Base-by-base conservation (phyloP, 2,113 vertebrate genomes). In the Gobius niger region DNA sequence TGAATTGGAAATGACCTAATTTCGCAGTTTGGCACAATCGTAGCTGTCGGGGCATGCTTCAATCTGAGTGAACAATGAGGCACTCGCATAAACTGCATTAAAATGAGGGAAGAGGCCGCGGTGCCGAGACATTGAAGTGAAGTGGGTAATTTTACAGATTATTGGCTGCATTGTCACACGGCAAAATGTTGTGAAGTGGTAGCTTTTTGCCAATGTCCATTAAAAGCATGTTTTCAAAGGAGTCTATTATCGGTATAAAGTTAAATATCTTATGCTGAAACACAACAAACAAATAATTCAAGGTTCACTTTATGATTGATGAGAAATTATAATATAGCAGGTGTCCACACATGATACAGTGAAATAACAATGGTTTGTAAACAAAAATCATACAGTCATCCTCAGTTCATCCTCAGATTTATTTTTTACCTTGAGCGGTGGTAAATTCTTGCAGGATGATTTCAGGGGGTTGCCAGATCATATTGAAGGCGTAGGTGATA, bases 1-100 rank as follows among this genome's bases (percentile, higher is more conserved):
- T 76, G 54, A 81, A 78, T 73, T 75, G 71, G 70, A 87, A 88
- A 76, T 89, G 82, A 86, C 87, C 81, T 70, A 81, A 59, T 79
- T 88, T 71, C 88, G 65, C 61, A 78, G 65, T 69, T 85, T 68
- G 67, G 67, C 72, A 82, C 59, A 67, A 75, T 75, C 9, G 62
- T 64, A 60, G 65, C 65, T 47, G 52, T 63, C 42, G 44, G 57
- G 54, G 52, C 50, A 54, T 0, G 0, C 24, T 67, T 64, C 0
- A 24, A 41, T 40, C 57, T 34, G 64, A 57, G 53, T 24, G 51
- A 34, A 69, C n/a, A 8, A 7, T 1, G 18, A 41, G 52, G 68
- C 9, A 70, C 47, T 12, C 47, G n/a, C 16, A 42, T 53, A 44
- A 51, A 16, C 47, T 65, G 24, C 16, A 50, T 54, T 54, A 61